Conservation (phyloP, 2,797 vertebrate species). For the Trachurus trachurus region DNA sequence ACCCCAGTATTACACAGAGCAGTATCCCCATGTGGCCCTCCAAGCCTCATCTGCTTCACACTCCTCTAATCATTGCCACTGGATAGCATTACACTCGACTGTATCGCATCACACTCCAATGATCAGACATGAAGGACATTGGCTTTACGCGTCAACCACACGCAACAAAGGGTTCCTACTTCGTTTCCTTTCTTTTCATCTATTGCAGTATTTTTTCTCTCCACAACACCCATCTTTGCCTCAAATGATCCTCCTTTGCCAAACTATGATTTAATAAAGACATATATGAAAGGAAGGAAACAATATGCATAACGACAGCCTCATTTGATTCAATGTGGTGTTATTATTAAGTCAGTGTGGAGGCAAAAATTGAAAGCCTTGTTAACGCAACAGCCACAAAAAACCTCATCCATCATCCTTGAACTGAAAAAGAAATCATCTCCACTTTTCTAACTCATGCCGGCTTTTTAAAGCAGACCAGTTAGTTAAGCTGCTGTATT, state of each 20-base stretch:
- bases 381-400: not conserved
- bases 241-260: not conserved
- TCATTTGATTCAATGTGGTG: conserved; percentile 29
- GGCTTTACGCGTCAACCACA: conserved; percentile 8
- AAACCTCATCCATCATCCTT: conserved; percentile 10
- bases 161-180: conserved; percentile 7
- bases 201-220: too few species aligned
- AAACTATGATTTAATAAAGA: conserved; percentile 29
- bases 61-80: conserved; percentile 74
- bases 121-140: conserved; percentile 59
- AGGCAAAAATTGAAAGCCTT: conserved; percentile 13
- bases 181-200: not conserved
- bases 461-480: conserved; percentile 7
- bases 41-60: conserved; percentile 73
- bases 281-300: conserved; percentile 22
- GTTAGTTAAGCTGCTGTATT: conserved; percentile 3
- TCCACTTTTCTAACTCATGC: conserved; percentile 9
- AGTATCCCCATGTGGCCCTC: conserved; percentile 64
- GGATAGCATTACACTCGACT: conserved; percentile 66
- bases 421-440: conserved; percentile 46
- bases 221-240: not conserved
- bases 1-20: conserved; percentile 50
- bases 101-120: conserved; percentile 56
- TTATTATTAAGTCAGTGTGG: conserved; percentile 1
- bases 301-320: conserved; percentile 4